Conservation (phyloP, 2,113 vertebrate species). For the Scomber japonicus region DNA sequence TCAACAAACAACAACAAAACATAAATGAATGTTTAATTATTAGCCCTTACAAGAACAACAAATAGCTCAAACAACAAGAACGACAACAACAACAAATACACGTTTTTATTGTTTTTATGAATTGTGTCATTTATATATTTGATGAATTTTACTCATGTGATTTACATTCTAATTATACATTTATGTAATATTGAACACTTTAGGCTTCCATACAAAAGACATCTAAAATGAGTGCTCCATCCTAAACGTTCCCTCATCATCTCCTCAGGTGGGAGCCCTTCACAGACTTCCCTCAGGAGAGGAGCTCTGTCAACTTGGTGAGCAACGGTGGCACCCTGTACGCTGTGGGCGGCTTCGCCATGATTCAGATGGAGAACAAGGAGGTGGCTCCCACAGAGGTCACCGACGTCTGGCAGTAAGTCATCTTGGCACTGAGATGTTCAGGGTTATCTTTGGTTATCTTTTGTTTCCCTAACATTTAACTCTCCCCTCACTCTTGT, state of each 20-base stretch:
- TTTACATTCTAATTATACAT: no score
- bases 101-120: no score
- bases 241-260: slow-evolving; percentile 16
- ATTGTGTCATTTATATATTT: no score
- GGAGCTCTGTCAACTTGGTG: slow-evolving; percentile 95
- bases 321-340: slow-evolving; percentile 88
- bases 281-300: slow-evolving; percentile 96
- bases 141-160: no score
- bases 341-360: slow-evolving; percentile 97
- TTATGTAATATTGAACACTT: no score
- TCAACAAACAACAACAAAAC: no score
- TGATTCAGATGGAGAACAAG: slow-evolving; percentile 93
- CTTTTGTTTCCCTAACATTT: background rate
- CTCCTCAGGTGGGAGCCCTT: slow-evolving; percentile 95
- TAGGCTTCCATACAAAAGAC: background rate
- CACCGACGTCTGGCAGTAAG: slow-evolving; percentile 99
- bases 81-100: no score
- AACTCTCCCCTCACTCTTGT: background rate
- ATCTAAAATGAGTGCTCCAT: background rate
- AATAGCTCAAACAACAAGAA: no score
- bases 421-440: slow-evolving; percentile 41
- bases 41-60: no score
- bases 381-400: slow-evolving; percentile 95
- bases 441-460: background rate
- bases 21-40: no score